Evolutionary conservation across 2,888 invertebrate species (phyloP), one percentile per base, ranked within the genome.

Genomic region (Lissonota sp.): DNA sequence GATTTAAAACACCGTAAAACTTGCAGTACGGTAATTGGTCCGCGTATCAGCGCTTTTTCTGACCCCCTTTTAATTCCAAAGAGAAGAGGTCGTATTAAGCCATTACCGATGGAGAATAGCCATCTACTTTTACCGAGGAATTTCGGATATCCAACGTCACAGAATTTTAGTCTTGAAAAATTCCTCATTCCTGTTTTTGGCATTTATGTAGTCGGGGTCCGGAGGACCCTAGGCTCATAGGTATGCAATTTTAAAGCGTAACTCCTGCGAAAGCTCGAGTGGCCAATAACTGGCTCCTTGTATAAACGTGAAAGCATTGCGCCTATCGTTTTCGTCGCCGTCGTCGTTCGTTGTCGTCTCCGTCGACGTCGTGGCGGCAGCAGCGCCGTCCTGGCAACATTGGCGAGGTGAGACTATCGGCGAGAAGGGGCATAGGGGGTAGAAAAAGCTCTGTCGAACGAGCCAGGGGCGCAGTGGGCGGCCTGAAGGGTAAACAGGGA

Each of bases 371-470:
- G 76, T 63, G 39, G 69, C 69, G 58, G 49, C 80, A 66, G 64
- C 81, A 62, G 60, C 70, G 74, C 73, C 70, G 60, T 78, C 70
- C 74, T 74, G 81, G 81, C 81, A 81, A 78, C 77, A 73, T 53
- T 60, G 55, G 66, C 60, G 37, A 14, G 73, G 63, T 46, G 67
- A 64, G 73, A 70, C 57, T 69, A 42, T 55, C 60, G 60, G 69
- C 58, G 57, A 51, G 46, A 14, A 73, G 73, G 73, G 73, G 72
- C n/a, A 12, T 14, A n/a, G 26, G 40, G 7, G 51, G 26, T 26
- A 3, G 26, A 26, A 26, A 26, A 53, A 53, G 62, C 62, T 69
- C 42, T 42, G 49, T 57, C 64, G 63, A 71, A 73, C 55, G 73
- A 64, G 51, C 44, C 66, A 80, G 42, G 77, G 67, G 75, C 71